These are phyloP conservation scores for Hyperoodon ampullatus DNA, from an alignment of 2,113 vertebrate species.

Conservation along the genomic window DNA sequence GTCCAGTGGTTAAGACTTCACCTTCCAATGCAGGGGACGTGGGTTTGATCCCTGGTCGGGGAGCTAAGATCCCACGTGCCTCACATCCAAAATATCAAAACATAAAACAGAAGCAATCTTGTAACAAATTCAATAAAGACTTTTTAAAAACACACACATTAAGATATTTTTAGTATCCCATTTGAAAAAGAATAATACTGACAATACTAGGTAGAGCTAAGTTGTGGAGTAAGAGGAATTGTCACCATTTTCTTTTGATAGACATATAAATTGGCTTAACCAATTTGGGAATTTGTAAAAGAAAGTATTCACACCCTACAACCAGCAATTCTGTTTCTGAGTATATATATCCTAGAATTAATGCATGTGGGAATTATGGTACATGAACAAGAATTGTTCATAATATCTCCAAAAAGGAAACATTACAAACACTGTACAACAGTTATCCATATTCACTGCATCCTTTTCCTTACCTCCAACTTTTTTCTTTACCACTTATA, in stretches of 20 bases:
- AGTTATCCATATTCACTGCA: neutral
- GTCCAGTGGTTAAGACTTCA: too few species aligned
- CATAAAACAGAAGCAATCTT: too few species aligned
- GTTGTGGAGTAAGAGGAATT: neutral
- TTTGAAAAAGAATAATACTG: neutral
- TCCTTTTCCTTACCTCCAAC: neutral
- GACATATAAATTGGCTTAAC: neutral
- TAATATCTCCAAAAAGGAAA: conserved; percentile 9
- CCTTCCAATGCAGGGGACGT: too few species aligned
- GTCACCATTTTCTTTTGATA: neutral
- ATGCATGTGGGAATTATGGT: neutral
- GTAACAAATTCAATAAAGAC: too few species aligned
- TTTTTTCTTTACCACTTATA: neutral
- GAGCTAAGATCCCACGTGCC: too few species aligned
- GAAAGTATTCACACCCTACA: neutral
- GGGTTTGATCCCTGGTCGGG: too few species aligned
- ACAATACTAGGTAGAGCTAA: neutral
- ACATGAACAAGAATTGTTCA: neutral
- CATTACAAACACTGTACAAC: neutral
- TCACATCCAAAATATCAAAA: too few species aligned
- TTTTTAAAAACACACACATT: neutral
- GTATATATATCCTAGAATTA: neutral
- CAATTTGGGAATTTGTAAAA: conserved; percentile 2
- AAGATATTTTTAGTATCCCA: neutral
- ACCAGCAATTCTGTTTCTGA: neutral